Evolutionary conservation across 2,113 vertebrate genomes (phyloP), one percentile per base, ranked within the genome.

Genomic region (Thermophis baileyi): DNA sequence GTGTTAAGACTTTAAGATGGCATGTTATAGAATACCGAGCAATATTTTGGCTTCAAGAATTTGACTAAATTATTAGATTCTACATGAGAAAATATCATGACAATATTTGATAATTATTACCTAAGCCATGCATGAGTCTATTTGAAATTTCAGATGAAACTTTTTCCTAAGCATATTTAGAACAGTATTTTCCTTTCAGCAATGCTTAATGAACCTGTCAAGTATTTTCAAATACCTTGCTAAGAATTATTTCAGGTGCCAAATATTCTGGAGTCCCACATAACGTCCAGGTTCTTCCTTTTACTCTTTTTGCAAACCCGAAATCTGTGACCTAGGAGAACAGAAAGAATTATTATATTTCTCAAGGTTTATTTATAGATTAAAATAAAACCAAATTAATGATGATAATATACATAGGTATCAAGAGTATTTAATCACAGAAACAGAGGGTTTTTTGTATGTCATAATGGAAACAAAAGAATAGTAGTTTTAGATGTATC

Each of bases 201-300:
- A 69, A 8, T 49, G 46, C 63, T 69, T 40, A 40, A 25, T 85
- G 49, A 90, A 54, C 4, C 5, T 30, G 14, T 40, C 9, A 87
- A 87, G 50, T 11, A 88, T 88, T 53, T 90, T 86, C 63, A 91
- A 90, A 89, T 94, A 99, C 99, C 99, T 99, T 99, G 98, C 99
- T 99, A 97, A 99, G 99, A 97, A 99, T 99, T 97, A 99, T 99
- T 98, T 99, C 99, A 95, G 99, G 99, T 96, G 99, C 99, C 97
- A 99, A 96, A 95, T 99, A 99, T 97, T 99, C 99, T 95, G 99
- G 99, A 96, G 99, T 99, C 88, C 99, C 99, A 97, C 99, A 99
- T 98, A 99, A 98, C 94, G 99, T 99, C 99, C 99, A 99, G 95
- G 99, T 99, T 97, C 99, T 98, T 94, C 99, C 99, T 98, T 99